Evolutionary conservation across 2,888 invertebrate species (phyloP), one percentile per base, ranked within the genome.

Genomic region (Melolontha melolontha): DNA sequence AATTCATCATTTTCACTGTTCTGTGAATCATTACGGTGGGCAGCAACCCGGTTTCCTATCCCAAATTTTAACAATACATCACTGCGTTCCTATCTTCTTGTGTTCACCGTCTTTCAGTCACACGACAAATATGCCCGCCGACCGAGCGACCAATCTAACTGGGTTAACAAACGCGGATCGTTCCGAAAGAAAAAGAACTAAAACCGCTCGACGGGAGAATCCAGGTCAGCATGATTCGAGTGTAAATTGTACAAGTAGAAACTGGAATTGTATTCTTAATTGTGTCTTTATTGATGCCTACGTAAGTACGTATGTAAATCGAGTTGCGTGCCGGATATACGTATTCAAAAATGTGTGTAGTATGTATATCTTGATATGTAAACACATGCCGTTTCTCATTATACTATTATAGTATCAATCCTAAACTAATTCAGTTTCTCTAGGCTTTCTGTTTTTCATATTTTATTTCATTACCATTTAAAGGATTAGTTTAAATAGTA

Each of bases 281-380:
- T 62, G 17, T 59, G 59, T 62, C 59, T 62, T 62, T 62, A 62
- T 62, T 62, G 59, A 62, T 62, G 59, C 59, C 47, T 47, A 49
- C 39, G 47, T 59, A n/a, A n/a, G n/a, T n/a, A 47, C 16, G 47
- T 62, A 62, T 62, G 59, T 62, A 62, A 62, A 62, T 62, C 29
- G 39, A 14, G 44, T 22, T 12, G 34, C 16, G 49, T 62, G 59
- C 59, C 59, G 59, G 59, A 62, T 62, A 42, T 47, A 22, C 4
- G 22, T 22, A 49, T 22, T 62, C 11, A 16, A 16, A 34, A 47
- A 34, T 29, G 22, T 34, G 10, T 34, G 34, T 34, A 34, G 34
- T 34, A 34, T 34, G 7, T 6, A 34, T 6, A 34, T 10, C 5
- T 34, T 2, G 4, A 34, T 34, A 1, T 34, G 7, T 34, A 1